phyloP scores from a whole-genome alignment of 2,113 vertebrate species.

The Enhydra lutris region DNA sequence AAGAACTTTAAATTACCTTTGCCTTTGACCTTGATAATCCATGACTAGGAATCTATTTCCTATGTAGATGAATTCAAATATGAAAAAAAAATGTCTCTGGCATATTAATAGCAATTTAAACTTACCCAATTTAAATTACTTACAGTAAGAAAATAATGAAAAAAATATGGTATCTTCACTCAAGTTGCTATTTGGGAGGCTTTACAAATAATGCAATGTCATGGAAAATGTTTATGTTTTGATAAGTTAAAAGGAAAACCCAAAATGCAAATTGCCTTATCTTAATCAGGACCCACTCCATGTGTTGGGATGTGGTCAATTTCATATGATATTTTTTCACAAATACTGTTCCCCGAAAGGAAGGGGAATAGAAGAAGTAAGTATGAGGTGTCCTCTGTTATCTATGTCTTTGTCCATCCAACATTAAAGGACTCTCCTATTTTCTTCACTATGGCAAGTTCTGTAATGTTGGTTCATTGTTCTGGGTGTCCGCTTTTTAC shows the following conservation, averaged over 20 bases:
- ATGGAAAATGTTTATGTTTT: background rate
- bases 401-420: background rate
- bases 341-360: background rate
- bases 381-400: background rate
- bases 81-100: background rate
- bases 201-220: background rate
- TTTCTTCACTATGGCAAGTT: background rate
- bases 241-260: background rate
- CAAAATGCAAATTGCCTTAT: background rate
- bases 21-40: background rate
- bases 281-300: background rate
- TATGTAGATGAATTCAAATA: background rate
- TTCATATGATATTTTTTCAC: background rate
- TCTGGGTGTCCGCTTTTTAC: background rate
- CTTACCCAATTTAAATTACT: background rate
- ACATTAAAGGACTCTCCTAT: background rate
- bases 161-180: background rate
- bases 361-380: background rate
- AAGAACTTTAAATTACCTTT: background rate
- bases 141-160: background rate
- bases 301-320: background rate
- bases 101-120: background rate
- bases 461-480: background rate
- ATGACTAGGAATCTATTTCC: background rate
- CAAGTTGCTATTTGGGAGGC: background rate